These are phyloP conservation scores for Festucalex cinctus DNA, from an alignment of 2,113 vertebrate genomes.

Conservation along the genomic window DNA sequence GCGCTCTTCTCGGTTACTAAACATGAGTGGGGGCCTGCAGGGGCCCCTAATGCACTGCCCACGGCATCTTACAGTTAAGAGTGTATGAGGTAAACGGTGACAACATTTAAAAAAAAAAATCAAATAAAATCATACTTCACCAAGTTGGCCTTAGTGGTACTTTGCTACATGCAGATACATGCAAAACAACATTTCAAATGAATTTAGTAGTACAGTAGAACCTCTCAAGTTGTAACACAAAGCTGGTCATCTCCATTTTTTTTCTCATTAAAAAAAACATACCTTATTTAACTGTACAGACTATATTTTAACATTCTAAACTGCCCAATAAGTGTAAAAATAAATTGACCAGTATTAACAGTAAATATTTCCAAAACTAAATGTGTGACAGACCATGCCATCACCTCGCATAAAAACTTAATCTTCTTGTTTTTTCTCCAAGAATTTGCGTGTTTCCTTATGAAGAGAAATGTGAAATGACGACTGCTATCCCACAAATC, in stretches of 20 bases:
- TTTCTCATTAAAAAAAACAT: background rate
- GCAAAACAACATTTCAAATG: background rate
- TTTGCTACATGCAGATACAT: conserved; percentile 15
- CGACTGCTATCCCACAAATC: no score
- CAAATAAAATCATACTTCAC: conserved; percentile 13
- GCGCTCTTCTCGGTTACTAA: conserved; percentile 34
- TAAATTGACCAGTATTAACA: background rate
- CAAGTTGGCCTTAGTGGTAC: background rate
- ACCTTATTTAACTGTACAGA: background rate
- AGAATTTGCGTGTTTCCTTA: background rate
- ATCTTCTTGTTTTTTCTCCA: background rate
- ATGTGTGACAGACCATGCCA: background rate
- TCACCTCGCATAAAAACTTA: background rate
- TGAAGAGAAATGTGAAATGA: no score
- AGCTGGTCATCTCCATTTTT: background rate
- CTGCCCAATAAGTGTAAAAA: background rate
- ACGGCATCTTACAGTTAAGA: conserved; percentile 25
- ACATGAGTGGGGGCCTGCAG: conserved; percentile 25
- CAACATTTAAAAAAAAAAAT: background rate
- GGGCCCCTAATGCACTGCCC: conserved; percentile 21
- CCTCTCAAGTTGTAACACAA: background rate
- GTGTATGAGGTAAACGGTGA: conserved; percentile 43
- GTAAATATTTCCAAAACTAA: background rate
- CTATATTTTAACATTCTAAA: background rate
- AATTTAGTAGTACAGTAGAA: background rate